These are phyloP conservation scores for Teleogryllus oceanicus DNA, from an alignment of 2,888 invertebrate species.

Conservation along the genomic window DNA sequence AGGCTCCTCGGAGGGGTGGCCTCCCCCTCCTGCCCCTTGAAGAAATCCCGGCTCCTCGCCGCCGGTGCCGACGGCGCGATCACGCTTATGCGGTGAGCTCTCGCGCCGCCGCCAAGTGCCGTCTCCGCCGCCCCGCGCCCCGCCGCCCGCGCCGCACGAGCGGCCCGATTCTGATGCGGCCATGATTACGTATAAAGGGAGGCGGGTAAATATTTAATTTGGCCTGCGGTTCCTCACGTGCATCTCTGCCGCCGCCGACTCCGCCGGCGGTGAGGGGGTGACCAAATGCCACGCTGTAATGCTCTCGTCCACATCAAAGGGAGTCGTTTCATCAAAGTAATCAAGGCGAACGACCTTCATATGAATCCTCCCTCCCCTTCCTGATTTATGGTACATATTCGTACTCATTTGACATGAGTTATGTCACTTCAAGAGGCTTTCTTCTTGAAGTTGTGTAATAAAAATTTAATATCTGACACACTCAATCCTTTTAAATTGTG, in stretches of 20 bases:
- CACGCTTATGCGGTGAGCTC: not conserved
- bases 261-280: not conserved
- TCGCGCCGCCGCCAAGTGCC: not conserved
- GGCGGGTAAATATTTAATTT: slow-evolving; percentile 1
- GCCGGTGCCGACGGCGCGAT: not conserved
- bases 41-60: not conserved
- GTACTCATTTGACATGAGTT: too few species aligned
- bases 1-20: too few species aligned
- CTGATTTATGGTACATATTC: too few species aligned
- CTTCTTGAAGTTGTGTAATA: too few species aligned
- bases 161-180: slow-evolving; percentile 9
- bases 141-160: not conserved
- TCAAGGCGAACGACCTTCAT: too few species aligned
- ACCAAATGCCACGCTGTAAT: not conserved
- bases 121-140: not conserved
- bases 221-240: slow-evolving; percentile 1
- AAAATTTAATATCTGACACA: too few species aligned
- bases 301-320: too few species aligned
- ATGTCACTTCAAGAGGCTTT: too few species aligned
- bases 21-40: not conserved
- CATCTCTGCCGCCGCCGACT: not conserved
- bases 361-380: too few species aligned
- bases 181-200: slow-evolving; percentile 10
- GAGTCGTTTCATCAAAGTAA: too few species aligned
- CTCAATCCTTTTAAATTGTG: too few species aligned